phyloP scores from a whole-genome alignment of 2,888 invertebrate genomes.

The Pyrochroa serraticornis region DNA sequence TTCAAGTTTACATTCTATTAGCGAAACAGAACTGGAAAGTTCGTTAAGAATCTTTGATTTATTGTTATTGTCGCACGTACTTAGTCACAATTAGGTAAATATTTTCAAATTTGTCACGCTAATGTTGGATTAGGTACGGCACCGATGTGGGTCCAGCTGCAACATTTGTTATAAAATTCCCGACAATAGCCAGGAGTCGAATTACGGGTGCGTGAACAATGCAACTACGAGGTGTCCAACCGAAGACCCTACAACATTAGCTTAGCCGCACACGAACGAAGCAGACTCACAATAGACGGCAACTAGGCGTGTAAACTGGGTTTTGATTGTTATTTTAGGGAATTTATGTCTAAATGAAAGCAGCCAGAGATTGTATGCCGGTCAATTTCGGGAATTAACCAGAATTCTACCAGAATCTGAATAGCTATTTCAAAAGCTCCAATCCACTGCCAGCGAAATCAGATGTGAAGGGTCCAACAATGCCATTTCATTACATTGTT shows the following conservation, averaged over 20 bases:
- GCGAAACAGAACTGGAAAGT: too few species aligned
- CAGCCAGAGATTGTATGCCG: slow-evolving; percentile 27
- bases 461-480: slow-evolving; percentile 33
- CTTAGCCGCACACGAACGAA: slow-evolving; percentile 45
- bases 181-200: slow-evolving; percentile 28
- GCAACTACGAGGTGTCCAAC: slow-evolving; percentile 23
- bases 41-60: too few species aligned
- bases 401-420: slow-evolving; percentile 25
- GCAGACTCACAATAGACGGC: slow-evolving; percentile 47
- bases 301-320: slow-evolving; percentile 52
- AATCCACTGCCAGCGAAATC: slow-evolving; percentile 29
- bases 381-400: slow-evolving; percentile 34
- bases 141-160: slow-evolving; percentile 32
- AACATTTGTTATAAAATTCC: slow-evolving; percentile 30
- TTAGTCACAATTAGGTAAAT: slow-evolving; percentile 23
- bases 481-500: slow-evolving; percentile 12
- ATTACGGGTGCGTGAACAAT: slow-evolving; percentile 28
- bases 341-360: slow-evolving; percentile 42
- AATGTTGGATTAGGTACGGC: slow-evolving; percentile 11
- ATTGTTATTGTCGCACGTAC: not conserved
- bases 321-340: slow-evolving; percentile 47
- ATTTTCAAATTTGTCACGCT: slow-evolving; percentile 15
- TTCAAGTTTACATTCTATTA: too few species aligned
- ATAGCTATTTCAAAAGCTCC: slow-evolving; percentile 29
- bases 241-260: slow-evolving; percentile 38